Evolutionary conservation across 2,797 vertebrate species (phyloP).

Genomic region (Rachycentron canadum): DNA sequence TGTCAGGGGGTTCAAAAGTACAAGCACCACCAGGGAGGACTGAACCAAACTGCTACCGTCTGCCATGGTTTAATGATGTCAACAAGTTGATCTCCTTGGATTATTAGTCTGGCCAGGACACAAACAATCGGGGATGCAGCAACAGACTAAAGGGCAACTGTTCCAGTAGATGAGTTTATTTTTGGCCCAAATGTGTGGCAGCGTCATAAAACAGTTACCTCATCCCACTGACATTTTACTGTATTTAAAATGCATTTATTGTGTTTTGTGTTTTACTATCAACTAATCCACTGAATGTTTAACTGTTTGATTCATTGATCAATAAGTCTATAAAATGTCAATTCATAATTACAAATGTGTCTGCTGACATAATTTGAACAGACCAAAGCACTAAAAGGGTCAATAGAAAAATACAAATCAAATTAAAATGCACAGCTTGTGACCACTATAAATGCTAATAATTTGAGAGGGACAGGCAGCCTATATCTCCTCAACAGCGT

Average conservation of each 20-base stretch:
- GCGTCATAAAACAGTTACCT: not conserved
- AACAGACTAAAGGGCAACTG: constrained; percentile 28
- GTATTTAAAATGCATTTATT: not conserved
- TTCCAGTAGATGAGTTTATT: constrained; percentile 61
- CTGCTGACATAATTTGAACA: too few species aligned
- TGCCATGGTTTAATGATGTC: constrained; percentile 50
- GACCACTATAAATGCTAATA: constrained; percentile 41
- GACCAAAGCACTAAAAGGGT: too few species aligned
- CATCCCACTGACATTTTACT: not conserved
- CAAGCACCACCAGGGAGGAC: not conserved
- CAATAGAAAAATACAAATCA: constrained; percentile 1
- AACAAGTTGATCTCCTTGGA: constrained; percentile 66
- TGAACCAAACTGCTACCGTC: constrained; percentile 4
- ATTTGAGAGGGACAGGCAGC: constrained; percentile 15
- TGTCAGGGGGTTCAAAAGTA: constrained; percentile 8
- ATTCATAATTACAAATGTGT: too few species aligned
- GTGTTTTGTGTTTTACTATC: too few species aligned
- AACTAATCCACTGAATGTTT: not conserved
- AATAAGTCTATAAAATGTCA: not conserved
- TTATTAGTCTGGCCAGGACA: constrained; percentile 54
- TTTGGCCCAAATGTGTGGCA: too few species aligned
- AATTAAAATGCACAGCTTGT: constrained; percentile 15
- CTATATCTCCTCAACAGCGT: constrained; percentile 23
- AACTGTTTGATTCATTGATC: not conserved
- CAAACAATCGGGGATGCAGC: constrained; percentile 45